These are phyloP conservation scores for Thaleichthys pacificus DNA, from an alignment of 2,797 vertebrate species.

Conservation along the genomic window DNA sequence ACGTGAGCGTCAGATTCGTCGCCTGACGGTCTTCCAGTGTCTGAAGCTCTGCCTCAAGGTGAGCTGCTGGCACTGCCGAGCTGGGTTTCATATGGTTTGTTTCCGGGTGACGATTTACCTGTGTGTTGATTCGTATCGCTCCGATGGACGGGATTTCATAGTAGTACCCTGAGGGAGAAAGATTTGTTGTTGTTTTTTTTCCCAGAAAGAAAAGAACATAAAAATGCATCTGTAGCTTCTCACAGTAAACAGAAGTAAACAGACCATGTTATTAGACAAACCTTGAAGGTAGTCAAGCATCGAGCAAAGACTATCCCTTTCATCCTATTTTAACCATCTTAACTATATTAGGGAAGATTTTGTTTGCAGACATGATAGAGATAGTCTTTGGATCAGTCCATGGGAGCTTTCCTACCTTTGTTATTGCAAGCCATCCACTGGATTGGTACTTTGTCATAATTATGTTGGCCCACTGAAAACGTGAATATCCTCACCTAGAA, in stretches of 20 bases:
- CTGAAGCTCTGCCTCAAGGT: no score
- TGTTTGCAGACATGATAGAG: neutral
- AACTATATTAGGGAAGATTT: neutral
- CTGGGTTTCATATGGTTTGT: neutral
- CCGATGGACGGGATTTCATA: constrained; percentile 99
- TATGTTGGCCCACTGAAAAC: constrained; percentile 97
- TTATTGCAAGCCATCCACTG: constrained; percentile 97
- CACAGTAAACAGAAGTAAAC: constrained; percentile 1
- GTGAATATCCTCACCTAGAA: constrained; percentile 93
- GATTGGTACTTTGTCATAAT: constrained; percentile 96
- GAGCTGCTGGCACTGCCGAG: no score
- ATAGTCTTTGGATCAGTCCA: neutral
- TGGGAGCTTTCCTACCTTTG: constrained; percentile 79
- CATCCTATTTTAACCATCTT: neutral
- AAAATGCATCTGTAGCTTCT: neutral
- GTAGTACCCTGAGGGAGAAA: constrained; percentile 85
- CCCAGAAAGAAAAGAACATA: neutral
- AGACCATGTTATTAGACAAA: neutral
- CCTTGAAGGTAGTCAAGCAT: neutral
- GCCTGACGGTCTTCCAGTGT: no score
- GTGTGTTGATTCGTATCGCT: constrained; percentile 95
- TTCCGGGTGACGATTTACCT: constrained; percentile 60
- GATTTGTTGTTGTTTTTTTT: neutral
- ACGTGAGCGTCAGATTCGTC: no score
- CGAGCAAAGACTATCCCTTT: neutral